These are phyloP conservation scores for Zaprionus kolodkinae DNA, from an alignment of 1,140 invertebrate genomes.

Conservation along the genomic window DNA sequence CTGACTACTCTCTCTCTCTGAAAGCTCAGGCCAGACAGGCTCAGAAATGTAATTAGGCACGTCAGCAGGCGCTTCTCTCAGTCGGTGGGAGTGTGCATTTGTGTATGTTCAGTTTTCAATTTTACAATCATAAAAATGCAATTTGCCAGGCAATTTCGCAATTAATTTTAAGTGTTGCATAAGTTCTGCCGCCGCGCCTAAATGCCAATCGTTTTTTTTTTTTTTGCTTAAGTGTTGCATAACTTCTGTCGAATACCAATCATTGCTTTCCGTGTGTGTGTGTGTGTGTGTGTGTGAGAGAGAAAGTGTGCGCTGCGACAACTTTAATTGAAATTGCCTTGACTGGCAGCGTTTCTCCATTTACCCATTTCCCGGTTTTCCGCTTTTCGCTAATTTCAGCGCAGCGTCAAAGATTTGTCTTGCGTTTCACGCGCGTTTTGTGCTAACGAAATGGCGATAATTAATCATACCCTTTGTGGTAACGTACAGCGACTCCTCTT, in stretches of 20 bases:
- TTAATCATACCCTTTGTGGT: constrained; percentile 76
- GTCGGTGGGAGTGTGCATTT: constrained; percentile 32
- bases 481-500: constrained; percentile 10
- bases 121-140: constrained; percentile 77
- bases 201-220: constrained; percentile 48
- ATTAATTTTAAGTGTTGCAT: constrained; percentile 75
- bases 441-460: constrained; percentile 71
- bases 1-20: constrained; percentile 44
- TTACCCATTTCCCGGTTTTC: background rate
- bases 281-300: background rate
- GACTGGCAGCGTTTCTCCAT: background rate
- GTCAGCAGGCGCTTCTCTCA: background rate
- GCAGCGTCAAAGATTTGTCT: constrained; percentile 56
- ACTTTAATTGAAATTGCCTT: constrained; percentile 67
- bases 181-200: constrained; percentile 54
- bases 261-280: background rate
- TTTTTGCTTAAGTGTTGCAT: background rate
- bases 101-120: constrained; percentile 78
- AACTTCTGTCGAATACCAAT: background rate
- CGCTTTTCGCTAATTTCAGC: constrained; percentile 55
- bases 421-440: constrained; percentile 44
- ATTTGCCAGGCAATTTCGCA: constrained; percentile 73
- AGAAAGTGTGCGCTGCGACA: constrained; percentile 12
- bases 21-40: constrained; percentile 45
- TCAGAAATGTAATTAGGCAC: constrained; percentile 74